Base-by-base conservation (phyloP, 2,888 invertebrate genomes). In the Ferrisia virgata region DNA sequence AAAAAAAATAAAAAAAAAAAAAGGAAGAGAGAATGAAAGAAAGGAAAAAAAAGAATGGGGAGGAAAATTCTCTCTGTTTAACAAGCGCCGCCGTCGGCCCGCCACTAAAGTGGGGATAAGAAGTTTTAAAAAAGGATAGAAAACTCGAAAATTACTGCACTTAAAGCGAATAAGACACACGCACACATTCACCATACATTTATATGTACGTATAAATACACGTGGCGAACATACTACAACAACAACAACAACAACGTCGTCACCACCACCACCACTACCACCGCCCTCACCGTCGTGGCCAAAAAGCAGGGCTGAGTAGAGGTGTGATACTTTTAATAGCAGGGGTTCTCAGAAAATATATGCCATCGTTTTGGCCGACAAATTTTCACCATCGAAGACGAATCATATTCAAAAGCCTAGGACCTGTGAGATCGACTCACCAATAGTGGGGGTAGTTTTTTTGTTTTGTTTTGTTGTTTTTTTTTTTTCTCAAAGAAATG, bases 101-200 rank as follows among this genome's bases (percentile, higher is more conserved):
- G 28, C 11, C 22, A 39, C n/a, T 2, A 76, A 25, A 76, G 83
- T 83, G 69, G 83, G 83, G 83, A 83, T 83, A 83, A 76, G 76
- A 76, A 83, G 83, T 72, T 83, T 83, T 83, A 76, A 83, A 83
- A 83, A 83, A 83, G 83, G 83, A 83, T 43, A 83, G 83, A 83
- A 83, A 83, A 83, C 83, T 83, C 43, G 83, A 83, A 83, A 83
- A 83, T 83, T 83, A 83, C 83, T 83, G 72, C 83, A 83, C 72
- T 83, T 83, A 83, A 83, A 83, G 83, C 72, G 83, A 76, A 83
- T 83, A 82, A 82, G 82, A 82, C 82, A 40, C 58, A 82, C 72
- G 33, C 72, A 39, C 78, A 36, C 78, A 11, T 15, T n/a, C 58
- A 22, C 5, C 8, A 6, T 5, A 22, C 22, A 15, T 8, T n/a